Evolutionary conservation across 2,797 vertebrate genomes (phyloP).

Genomic region (Steatocranus sp.): DNA sequence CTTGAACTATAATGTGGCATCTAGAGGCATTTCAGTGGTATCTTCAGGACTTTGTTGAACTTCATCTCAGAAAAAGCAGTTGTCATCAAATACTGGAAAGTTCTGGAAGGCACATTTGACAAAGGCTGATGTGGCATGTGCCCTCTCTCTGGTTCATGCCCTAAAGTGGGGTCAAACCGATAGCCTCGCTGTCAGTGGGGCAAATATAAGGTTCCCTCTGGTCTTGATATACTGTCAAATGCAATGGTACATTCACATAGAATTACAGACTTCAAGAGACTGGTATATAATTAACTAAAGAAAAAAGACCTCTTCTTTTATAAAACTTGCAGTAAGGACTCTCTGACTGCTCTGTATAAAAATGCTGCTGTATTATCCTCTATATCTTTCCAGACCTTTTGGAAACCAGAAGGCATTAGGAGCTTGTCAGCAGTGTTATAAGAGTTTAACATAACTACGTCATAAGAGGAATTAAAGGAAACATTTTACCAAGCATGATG

Average conservation of each 20-base stretch:
- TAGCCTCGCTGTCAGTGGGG: slow-evolving; percentile 34
- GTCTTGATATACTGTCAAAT: slow-evolving; percentile 37
- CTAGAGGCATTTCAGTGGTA: slow-evolving; percentile 24
- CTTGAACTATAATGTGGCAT: slow-evolving; percentile 14
- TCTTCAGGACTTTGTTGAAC: slow-evolving; percentile 37
- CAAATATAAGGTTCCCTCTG: slow-evolving; percentile 29
- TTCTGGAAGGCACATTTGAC: slow-evolving; percentile 42
- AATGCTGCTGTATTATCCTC: neutral
- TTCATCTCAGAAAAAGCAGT: slow-evolving; percentile 30
- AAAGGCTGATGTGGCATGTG: slow-evolving; percentile 44
- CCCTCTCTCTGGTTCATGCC: slow-evolving; percentile 42
- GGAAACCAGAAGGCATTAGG: neutral
- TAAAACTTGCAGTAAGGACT: neutral
- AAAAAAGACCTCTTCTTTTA: neutral
- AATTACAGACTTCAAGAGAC: slow-evolving; percentile 7
- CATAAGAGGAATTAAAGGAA: neutral
- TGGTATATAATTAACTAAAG: neutral
- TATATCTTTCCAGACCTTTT: neutral
- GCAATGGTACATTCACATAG: slow-evolving; percentile 9
- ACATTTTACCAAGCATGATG: neutral
- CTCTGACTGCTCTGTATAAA: neutral
- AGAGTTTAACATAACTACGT: neutral
- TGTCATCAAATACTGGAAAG: slow-evolving; percentile 44
- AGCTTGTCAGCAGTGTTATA: neutral
- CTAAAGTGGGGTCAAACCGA: slow-evolving; percentile 54